Percentiles rank a stretch among this genome's conserved stretches.
Conservation (phyloP, 2,797 vertebrate species). For the Betta splendens region DNA sequence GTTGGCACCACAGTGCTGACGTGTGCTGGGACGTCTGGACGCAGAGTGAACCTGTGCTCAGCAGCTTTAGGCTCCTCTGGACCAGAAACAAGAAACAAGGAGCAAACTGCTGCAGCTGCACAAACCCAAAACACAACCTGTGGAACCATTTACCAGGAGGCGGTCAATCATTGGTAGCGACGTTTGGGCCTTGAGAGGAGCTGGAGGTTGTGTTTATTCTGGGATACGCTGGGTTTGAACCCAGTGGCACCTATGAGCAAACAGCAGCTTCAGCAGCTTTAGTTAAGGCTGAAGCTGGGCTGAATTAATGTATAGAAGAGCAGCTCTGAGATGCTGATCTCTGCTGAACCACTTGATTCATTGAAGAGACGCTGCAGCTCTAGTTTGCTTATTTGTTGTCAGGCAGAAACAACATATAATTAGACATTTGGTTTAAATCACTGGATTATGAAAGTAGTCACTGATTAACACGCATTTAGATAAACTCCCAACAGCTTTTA, state of each 20-base stretch:
- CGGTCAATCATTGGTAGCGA: conserved; percentile 51
- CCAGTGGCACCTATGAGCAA: conserved; percentile 10
- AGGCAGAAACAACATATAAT: no score
- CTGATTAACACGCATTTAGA: neutral
- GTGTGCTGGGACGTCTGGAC: conserved; percentile 21
- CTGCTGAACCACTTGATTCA: no score
- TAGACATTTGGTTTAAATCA: neutral
- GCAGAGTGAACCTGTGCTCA: conserved; percentile 25
- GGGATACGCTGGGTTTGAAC: conserved; percentile 16
- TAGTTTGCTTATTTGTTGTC: no score
- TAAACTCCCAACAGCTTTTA: no score
- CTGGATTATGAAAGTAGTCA: neutral
- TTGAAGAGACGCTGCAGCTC: no score
- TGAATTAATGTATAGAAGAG: conserved; percentile 11
- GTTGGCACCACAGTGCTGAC: conserved; percentile 22
- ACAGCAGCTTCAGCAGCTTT: conserved; percentile 4
- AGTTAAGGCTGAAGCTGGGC: neutral
- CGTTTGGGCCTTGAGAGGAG: conserved; percentile 20
- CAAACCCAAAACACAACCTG: conserved; percentile 34
- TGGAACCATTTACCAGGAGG: conserved; percentile 52
- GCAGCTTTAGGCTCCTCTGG: conserved; percentile 39
- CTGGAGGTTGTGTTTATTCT: conserved; percentile 38
- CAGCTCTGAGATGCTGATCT: no score
- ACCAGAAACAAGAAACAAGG: conserved; percentile 15
- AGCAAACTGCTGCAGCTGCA: conserved; percentile 40